Evolutionary conservation across 2,113 vertebrate genomes (phyloP).

Genomic region (Micromys minutus): DNA sequence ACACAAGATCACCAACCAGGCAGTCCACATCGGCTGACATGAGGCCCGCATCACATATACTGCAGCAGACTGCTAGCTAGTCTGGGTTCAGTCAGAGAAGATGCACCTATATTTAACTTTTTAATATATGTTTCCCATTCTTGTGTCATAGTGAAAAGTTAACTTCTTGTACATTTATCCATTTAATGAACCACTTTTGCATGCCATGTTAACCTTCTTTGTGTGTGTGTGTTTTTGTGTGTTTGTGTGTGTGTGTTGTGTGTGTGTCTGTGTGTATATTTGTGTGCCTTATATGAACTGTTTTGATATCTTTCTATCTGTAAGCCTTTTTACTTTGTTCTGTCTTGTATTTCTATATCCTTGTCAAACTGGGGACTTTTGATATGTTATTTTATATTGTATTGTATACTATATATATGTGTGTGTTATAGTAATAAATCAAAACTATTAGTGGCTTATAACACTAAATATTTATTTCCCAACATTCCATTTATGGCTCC

Average conservation of each 20-base stretch:
- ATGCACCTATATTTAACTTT: too few species aligned
- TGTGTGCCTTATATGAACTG: fast-evolving
- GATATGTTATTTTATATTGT: not conserved
- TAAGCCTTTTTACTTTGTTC: not conserved
- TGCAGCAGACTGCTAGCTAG: too few species aligned
- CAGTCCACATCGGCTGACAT: too few species aligned
- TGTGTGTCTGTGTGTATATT: too few species aligned
- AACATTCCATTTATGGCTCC: not conserved
- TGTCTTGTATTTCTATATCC: not conserved
- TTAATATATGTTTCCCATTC: not conserved
- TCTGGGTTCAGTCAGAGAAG: too few species aligned
- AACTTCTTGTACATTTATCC: not conserved
- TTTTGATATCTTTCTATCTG: not conserved
- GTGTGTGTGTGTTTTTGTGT: too few species aligned
- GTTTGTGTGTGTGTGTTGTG: too few species aligned
- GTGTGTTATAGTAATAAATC: not conserved
- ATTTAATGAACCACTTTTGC: not conserved
- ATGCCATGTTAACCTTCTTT: not conserved
- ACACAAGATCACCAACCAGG: too few species aligned
- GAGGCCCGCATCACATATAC: too few species aligned
- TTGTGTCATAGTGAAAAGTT: not conserved
- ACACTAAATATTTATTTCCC: not conserved
- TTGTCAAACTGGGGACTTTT: not conserved
- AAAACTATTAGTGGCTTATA: not conserved
- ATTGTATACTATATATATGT: not conserved